Percentiles rank a stretch among this genome's conserved stretches.
phyloP scores from a whole-genome alignment of 2,797 vertebrate species.

The Myotis vivesi region DNA sequence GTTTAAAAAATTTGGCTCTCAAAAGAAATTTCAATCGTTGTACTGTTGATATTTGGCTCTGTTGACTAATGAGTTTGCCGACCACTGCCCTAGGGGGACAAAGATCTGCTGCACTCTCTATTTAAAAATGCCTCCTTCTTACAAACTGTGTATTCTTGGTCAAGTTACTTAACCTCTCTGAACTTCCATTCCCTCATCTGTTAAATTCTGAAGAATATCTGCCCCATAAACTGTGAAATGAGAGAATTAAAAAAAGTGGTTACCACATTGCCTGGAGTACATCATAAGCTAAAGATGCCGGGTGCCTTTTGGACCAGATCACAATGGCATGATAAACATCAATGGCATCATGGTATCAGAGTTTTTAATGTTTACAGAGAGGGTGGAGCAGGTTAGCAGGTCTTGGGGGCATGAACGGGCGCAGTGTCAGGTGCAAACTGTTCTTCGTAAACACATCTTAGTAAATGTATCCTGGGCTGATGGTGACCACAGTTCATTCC shows the following conservation, averaged over 20 bases:
- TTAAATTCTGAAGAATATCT: constrained; percentile 21
- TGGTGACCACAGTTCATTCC: neutral
- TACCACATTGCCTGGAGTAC: neutral
- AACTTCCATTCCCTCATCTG: neutral
- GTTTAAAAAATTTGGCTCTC: too few relatives aligned
- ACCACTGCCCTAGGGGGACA: neutral
- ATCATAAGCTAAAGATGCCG: neutral
- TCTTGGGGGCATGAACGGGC: neutral
- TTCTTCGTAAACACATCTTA: neutral
- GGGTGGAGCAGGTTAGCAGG: neutral
- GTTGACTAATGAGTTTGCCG: too few relatives aligned
- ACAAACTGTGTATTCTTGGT: neutral
- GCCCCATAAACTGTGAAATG: neutral
- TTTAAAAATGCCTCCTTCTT: neutral
- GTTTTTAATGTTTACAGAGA: neutral
- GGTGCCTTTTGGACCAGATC: neutral
- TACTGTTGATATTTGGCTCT: too few relatives aligned
- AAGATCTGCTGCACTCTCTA: neutral
- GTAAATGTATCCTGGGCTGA: neutral
- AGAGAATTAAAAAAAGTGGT: constrained; percentile 20
- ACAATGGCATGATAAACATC: neutral
- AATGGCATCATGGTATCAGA: neutral
- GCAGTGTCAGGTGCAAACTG: neutral
- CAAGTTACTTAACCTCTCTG: neutral
- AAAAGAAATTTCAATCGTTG: too few relatives aligned